Evolutionary conservation across 2,888 invertebrate genomes (phyloP).

Genomic region (Drosophila demipolita): DNA sequence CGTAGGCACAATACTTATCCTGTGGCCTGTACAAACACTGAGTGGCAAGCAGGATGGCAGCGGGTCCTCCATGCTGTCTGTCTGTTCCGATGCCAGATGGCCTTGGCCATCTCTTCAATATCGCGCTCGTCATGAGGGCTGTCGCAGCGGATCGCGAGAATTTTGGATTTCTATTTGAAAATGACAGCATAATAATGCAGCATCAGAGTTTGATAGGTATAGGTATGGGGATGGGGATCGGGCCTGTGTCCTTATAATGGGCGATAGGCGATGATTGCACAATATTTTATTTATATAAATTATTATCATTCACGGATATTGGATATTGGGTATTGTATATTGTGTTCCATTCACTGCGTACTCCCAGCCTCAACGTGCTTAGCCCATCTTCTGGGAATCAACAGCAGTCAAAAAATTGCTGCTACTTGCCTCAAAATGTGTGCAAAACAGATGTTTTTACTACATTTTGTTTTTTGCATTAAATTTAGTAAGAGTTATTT

Average conservation of each 20-base stretch:
- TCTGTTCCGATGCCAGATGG: constrained; percentile 55
- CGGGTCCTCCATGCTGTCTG: constrained; percentile 47
- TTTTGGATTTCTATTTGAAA: constrained; percentile 66
- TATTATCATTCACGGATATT: constrained; percentile 69
- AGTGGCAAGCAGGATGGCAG: constrained; percentile 13
- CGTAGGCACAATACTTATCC: constrained; percentile 34
- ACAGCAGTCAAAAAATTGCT: too few relatives aligned
- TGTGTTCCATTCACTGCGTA: constrained; percentile 17
- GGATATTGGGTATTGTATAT: not conserved
- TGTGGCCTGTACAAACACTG: constrained; percentile 44
- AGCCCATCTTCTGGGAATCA: constrained; percentile 11
- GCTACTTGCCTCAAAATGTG: not conserved
- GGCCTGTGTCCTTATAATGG: constrained; percentile 38
- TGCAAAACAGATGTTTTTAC: too few relatives aligned
- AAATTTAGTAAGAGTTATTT: too few relatives aligned
- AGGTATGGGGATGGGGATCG: not conserved
- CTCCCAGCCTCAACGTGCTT: constrained; percentile 28
- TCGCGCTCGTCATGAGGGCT: constrained; percentile 69
- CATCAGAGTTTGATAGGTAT: constrained; percentile 1
- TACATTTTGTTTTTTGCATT: too few relatives aligned
- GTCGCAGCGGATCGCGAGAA: constrained; percentile 54
- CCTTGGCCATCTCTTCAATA: constrained; percentile 57
- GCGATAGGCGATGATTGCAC: constrained; percentile 68
- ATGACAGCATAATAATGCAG: constrained; percentile 74
- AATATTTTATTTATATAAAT: constrained; percentile 74